Conservation (phyloP, 2,888 invertebrate genomes). For the Schizaphis graminum region DNA sequence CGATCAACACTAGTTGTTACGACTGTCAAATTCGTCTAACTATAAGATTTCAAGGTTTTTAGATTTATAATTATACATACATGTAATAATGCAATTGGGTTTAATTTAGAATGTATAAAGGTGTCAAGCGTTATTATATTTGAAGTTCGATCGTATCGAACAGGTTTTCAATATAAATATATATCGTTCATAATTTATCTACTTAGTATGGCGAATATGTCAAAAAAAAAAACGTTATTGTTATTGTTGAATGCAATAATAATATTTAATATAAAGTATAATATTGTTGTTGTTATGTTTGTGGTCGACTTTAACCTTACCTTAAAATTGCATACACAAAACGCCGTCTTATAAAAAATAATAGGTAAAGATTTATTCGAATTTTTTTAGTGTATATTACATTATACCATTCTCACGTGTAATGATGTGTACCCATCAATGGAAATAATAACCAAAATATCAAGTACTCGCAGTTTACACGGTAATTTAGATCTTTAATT, state of each 20-base stretch:
- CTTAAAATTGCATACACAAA: conserved; percentile 62
- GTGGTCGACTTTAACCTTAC: not conserved
- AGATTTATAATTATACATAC: conserved; percentile 59
- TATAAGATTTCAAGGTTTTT: conserved; percentile 60
- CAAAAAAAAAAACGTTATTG: not conserved
- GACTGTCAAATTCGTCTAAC: conserved; percentile 51
- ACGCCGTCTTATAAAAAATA: conserved; percentile 54
- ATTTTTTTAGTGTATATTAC: not conserved
- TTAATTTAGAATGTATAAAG: conserved; percentile 58
- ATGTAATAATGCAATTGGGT: conserved; percentile 57
- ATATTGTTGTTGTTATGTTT: not conserved
- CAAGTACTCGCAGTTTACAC: not conserved
- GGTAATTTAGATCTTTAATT: not conserved
- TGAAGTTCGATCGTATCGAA: conserved; percentile 37
- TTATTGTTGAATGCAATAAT: not conserved
- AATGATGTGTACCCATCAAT: not conserved
- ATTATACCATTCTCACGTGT: not conserved
- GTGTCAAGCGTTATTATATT: conserved; percentile 37
- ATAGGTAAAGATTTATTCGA: not conserved
- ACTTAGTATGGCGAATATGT: not conserved
- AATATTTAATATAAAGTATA: not conserved
- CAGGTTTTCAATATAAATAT: conserved; percentile 51
- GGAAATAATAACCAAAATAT: not conserved
- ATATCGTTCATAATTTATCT: not conserved
- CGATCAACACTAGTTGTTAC: conserved; percentile 22